Conservation (phyloP, 2,797 vertebrate species). For the Rhincodon typus region DNA sequence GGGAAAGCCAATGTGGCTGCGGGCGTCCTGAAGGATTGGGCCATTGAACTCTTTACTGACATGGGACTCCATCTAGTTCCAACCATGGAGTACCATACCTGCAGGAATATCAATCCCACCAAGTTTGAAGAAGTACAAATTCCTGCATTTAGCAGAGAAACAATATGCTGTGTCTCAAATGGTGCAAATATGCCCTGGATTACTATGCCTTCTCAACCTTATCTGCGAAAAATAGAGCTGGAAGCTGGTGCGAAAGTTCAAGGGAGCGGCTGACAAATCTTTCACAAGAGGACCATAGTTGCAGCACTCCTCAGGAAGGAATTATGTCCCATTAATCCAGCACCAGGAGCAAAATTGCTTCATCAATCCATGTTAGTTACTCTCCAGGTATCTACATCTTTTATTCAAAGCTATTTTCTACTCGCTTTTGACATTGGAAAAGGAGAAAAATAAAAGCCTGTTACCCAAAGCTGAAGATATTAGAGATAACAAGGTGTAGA, state of each 20-base stretch:
- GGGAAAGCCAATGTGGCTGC: no score
- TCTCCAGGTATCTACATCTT: background rate
- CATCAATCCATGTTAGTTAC: background rate
- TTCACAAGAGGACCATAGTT: background rate
- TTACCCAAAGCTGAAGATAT: background rate
- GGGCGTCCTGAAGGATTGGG: no score
- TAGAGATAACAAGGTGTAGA: no score
- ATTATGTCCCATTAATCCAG: constrained; percentile 8
- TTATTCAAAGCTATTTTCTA: background rate
- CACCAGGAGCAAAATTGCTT: background rate
- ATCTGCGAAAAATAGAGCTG: background rate
- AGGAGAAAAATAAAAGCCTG: background rate
- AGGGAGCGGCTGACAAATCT: background rate
- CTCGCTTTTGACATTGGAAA: background rate
- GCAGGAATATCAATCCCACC: no score
- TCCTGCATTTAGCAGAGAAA: background rate
- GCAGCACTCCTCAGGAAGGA: background rate
- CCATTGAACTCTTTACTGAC: no score
- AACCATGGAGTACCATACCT: no score
- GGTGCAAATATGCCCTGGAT: background rate
- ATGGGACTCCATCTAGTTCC: no score
- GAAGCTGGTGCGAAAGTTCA: background rate
- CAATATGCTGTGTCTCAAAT: background rate
- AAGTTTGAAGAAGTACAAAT: background rate
- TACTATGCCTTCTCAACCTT: background rate